A percentile compares a stretch with the other conserved stretches of the same genome.
phyloP scores from a whole-genome alignment of 2,888 invertebrate species.

The Dryobota labecula region DNA sequence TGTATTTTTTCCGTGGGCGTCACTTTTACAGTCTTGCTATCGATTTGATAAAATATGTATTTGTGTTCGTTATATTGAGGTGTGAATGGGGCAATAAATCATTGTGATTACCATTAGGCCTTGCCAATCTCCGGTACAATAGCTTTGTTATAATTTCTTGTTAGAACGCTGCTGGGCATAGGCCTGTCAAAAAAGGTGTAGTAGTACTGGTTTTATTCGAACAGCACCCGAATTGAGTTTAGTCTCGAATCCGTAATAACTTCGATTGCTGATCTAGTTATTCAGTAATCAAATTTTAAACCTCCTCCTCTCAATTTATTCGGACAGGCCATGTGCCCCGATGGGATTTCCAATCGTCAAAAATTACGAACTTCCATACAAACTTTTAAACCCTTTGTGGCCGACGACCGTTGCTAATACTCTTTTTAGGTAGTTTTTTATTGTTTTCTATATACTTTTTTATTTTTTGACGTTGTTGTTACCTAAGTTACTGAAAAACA shows the following conservation, averaged over 20 bases:
- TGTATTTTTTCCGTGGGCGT: slow-evolving; percentile 47
- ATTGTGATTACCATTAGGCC: slow-evolving; percentile 27
- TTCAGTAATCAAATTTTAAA: background rate
- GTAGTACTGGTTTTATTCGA: slow-evolving; percentile 13
- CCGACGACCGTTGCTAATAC: too few relatives aligned
- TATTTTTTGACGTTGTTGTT: too few relatives aligned
- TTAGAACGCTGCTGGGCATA: slow-evolving; percentile 22
- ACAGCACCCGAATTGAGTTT: slow-evolving; percentile 1
- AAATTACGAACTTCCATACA: too few relatives aligned
- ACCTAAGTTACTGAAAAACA: too few relatives aligned
- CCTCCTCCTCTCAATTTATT: background rate
- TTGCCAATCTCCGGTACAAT: slow-evolving; percentile 34
- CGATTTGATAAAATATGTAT: slow-evolving; percentile 45
- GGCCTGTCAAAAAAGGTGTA: slow-evolving; percentile 5
- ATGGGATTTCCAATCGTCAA: too few relatives aligned
- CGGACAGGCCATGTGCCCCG: background rate
- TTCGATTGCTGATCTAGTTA: background rate
- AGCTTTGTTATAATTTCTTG: slow-evolving; percentile 29
- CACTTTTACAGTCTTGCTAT: slow-evolving; percentile 9
- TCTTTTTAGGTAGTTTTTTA: too few relatives aligned
- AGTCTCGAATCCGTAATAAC: background rate
- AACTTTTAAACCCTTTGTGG: too few relatives aligned
- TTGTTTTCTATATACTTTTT: too few relatives aligned
- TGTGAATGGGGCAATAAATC: slow-evolving; percentile 50
- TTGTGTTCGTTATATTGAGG: slow-evolving; percentile 32